Evolutionary conservation across 2,113 vertebrate species (phyloP), one percentile per base, ranked within the genome.

Genomic region (Gulo gulo): DNA sequence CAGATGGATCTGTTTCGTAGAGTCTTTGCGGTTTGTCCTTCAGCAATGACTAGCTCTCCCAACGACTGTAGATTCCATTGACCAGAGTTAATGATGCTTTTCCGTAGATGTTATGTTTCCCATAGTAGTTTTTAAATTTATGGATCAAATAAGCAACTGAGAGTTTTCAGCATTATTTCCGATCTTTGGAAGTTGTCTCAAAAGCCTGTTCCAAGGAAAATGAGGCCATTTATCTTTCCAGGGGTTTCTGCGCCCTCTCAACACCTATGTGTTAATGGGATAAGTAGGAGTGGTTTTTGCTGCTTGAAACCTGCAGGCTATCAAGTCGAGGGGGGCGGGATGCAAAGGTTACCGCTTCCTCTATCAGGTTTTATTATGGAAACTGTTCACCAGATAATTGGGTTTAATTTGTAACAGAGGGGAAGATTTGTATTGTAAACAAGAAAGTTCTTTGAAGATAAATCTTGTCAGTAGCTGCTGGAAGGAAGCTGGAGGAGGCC

Each of bases 1-100:
- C 98, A 98, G 98, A 98, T 99, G 98, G 98, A 98, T 96, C 92
- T 95, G 23, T 98, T 98, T 97, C 96, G 95, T 90, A 97, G 95
- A 83, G 31, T 97, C 59, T 57, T 92, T 98, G 87, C 86, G 23
- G 14, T 97, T 94, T 95, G 61, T 96, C 95, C 97, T 98, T 96
- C 57, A 95, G 78, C 87, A 85, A 24, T 4, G 23, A 55, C 87
- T 91, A 92, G 65, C 82, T 85, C 89, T 52, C 93, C 71, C 50
- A 96, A 61, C 92, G 92, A 67, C 84, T 95, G 24, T 86, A 76
- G 96, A 83, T 96, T 92, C 80, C 97, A 31, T 71, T 95, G 96
- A 96, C 94, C 97, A 98, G 96, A 98, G 98, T 98, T 99, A 99
- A 99, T 98, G 98, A 98, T 98, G 98, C 97, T 97, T 98, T 99